Evolutionary conservation across 2,797 vertebrate genomes (phyloP).

Genomic region (Onychomys torridus): DNA sequence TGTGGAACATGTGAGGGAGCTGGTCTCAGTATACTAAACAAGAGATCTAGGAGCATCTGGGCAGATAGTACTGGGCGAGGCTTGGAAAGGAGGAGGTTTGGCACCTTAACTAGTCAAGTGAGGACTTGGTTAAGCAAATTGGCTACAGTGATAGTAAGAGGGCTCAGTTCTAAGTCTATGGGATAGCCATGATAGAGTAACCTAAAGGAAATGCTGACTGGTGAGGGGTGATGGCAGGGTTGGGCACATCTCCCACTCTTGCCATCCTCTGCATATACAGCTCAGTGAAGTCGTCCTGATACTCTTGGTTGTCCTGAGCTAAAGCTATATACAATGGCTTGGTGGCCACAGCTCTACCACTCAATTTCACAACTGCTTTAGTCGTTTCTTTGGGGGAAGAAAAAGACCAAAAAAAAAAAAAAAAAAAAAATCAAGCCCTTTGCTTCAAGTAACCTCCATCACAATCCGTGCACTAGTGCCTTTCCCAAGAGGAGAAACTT

Average conservation of each 20-base stretch:
- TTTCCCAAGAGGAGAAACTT: neutral
- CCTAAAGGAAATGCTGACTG: neutral
- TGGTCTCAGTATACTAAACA: neutral
- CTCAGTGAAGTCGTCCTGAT: neutral
- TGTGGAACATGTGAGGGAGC: neutral
- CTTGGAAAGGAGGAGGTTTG: slow-evolving; percentile 94
- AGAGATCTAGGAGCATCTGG: neutral
- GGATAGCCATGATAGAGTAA: neutral
- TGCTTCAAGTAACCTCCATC: neutral
- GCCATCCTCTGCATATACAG: no score
- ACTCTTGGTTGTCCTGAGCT: neutral
- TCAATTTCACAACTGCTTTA: neutral
- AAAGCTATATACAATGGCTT: neutral
- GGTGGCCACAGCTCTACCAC: neutral
- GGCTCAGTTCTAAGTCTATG: neutral
- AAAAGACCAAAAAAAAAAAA: neutral
- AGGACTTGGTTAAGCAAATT: slow-evolving; percentile 89
- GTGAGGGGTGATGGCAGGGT: no score
- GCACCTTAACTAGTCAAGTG: slow-evolving; percentile 96
- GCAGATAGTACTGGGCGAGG: no score
- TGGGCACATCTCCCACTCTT: neutral
- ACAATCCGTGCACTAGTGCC: neutral
- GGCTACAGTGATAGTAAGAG: neutral
- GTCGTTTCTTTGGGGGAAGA: neutral
- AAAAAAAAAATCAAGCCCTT: neutral